Evolutionary conservation across 2,888 invertebrate genomes (phyloP).

Genomic region (Athripsodes cinereus): DNA sequence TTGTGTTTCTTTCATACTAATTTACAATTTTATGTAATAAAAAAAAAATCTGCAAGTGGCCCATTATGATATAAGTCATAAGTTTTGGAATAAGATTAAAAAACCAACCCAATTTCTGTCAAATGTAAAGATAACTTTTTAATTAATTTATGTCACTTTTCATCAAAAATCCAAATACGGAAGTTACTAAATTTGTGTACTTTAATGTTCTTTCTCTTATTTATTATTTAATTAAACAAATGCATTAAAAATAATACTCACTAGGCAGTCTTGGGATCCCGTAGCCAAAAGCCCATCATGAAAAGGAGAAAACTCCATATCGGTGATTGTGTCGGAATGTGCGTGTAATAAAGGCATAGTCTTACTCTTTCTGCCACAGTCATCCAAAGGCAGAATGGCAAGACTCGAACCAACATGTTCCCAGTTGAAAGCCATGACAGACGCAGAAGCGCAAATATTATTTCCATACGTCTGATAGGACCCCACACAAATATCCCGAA

Average conservation of each 20-base stretch:
- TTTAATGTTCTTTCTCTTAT: too few relatives aligned
- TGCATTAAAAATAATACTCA: too few relatives aligned
- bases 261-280: conserved; percentile 81
- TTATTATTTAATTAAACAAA: too few relatives aligned
- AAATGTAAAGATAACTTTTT: background rate
- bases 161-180: too few relatives aligned
- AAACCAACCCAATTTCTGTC: too few relatives aligned
- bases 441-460: conserved; percentile 88
- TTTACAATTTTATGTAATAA: too few relatives aligned
- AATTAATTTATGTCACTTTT: too few relatives aligned
- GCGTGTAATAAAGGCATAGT: conserved; percentile 81
- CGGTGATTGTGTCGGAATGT: conserved; percentile 86
- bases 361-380: conserved; percentile 84
- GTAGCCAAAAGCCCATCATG: conserved; percentile 89
- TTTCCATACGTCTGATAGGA: conserved; percentile 93
- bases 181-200: too few relatives aligned
- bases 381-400: conserved; percentile 81
- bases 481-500: conserved; percentile 85
- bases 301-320: conserved; percentile 93
- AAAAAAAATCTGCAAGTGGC: too few relatives aligned
- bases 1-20: too few relatives aligned
- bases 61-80: too few relatives aligned
- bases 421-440: conserved; percentile 93
- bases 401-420: conserved; percentile 89
- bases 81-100: too few relatives aligned